Conservation (phyloP, 2,888 invertebrate genomes). For the Cetonia aurata region DNA sequence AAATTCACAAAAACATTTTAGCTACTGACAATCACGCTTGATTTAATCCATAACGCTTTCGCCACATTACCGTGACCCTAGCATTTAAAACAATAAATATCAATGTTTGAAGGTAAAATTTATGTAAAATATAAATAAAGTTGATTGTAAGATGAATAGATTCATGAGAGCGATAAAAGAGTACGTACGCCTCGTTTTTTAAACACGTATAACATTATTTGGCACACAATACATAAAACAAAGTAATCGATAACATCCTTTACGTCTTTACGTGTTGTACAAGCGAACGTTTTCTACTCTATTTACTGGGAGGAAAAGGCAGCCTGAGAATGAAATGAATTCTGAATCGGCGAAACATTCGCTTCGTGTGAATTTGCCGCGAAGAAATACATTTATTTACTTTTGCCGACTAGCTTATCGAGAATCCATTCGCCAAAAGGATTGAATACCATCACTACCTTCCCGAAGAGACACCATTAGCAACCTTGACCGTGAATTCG, state of each 20-base stretch:
- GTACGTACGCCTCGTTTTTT: too few relatives aligned
- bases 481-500: constrained; percentile 44
- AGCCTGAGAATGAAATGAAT: constrained; percentile 9
- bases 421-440: constrained; percentile 13
- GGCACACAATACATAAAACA: constrained; percentile 3
- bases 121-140: too few relatives aligned
- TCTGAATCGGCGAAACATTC: constrained; percentile 14
- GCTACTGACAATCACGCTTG: background rate
- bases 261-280: background rate
- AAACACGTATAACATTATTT: background rate
- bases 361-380: background rate
- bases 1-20: background rate
- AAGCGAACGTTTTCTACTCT: constrained; percentile 8
- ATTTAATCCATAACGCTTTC: background rate
- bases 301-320: background rate
- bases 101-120: too few relatives aligned
- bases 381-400: constrained; percentile 1
- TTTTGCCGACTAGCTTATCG: background rate
- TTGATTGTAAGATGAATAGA: too few relatives aligned
- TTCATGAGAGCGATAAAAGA: too few relatives aligned
- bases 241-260: constrained; percentile 12
- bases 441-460: constrained; percentile 37
- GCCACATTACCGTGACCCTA: too few relatives aligned
- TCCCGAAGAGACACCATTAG: background rate
- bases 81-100: too few relatives aligned